Base-by-base conservation (phyloP, 2,888 invertebrate genomes). In the Icerya purchasi region DNA sequence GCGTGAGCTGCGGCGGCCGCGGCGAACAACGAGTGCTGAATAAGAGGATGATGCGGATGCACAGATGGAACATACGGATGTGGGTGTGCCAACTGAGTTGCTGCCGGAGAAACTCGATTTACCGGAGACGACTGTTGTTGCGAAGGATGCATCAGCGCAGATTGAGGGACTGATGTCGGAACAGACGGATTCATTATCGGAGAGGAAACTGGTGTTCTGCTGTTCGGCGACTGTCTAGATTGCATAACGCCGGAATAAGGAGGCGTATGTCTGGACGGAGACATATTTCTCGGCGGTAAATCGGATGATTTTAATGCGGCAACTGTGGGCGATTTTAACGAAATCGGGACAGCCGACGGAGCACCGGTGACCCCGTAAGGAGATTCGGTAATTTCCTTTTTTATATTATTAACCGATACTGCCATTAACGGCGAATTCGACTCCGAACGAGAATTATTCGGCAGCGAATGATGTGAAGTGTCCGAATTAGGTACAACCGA, bases 81-180 rank as follows among this genome's bases (percentile, higher is more conserved):
- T 14, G 68, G 68, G 53, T 69, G 69, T 3, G 68, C 66, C n/a
- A 68, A 66, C 62, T 68, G 68, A 1, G 65, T 65, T 8, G 36
- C 36, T 8, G 36, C 5, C 3, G 69, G 69, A 19, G 69, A 69
- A 2, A 67, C 65, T 51, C 68, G 65, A 61, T 66, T 68, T 19
- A 69, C 79, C 1, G 79, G 81, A 63, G 83, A 83, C 54, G 79
- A 79, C 67, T 82, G 83, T 68, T 84, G 84, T 68, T 84, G 84
- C 1, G 83, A 79, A 3, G 85, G 82, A 70, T 84, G 85, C 75
- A 85, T 82, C 18, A 80, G 14, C 21, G 59, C 76, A 2, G 82
- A 80, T 25, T 81, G 81, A 14, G 82, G 76, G 65, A 81, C 78
- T 1, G 81, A 78, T 2, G 81, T 74, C 1, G 81, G 79, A 63